Evolutionary conservation across 1,140 invertebrate genomes (phyloP), one percentile per base, ranked within the genome.

Genomic region (Leptestheria dahalacensis): DNA sequence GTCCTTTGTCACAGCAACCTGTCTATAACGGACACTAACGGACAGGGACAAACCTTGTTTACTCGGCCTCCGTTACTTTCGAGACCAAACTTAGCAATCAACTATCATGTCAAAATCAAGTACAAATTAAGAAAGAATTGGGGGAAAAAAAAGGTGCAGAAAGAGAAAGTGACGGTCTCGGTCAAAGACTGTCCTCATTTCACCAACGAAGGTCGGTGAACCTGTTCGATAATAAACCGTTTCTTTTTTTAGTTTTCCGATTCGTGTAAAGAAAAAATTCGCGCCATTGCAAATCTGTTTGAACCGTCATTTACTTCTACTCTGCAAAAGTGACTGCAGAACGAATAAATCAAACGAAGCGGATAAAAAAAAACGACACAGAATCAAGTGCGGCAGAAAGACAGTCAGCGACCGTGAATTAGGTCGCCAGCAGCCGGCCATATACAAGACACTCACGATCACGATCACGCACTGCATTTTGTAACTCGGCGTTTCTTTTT

Each of bases 361-460:
- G 12, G 21, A 15, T 1, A 25, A 1, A 25, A 53, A 53, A 24
- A 50, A 4, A 4, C 21, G 49, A n/a, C 49, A 4, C 49, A 18
- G 49, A n/a, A 10, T 50, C n/a, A 50, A 50, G 49, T 18, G 49
- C n/a, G n/a, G 9, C 21, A 4, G 49, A 52, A 52, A 52, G 21
- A 26, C 28, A 55, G 53, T 55, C 53, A 55, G 53, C 53, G 53
- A 55, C 53, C 53, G 53, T 55, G 26, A 55, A 55, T 28, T 55
- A 33, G 53, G 53, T 55, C 53, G 53, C 53, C 53, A 25, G 25
- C 33, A 55, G 53, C 28, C 21, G 53, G 50, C 50, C 25, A 23
- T n/a, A 41, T 41, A 41, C 33, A 41, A 41, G 15, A 41, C 33
- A 41, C 33, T 41, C 33, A 41, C 33, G 33, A 41, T 41, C 33